phyloP scores from a whole-genome alignment of 2,888 invertebrate species.

The Cataglyphis livida region DNA sequence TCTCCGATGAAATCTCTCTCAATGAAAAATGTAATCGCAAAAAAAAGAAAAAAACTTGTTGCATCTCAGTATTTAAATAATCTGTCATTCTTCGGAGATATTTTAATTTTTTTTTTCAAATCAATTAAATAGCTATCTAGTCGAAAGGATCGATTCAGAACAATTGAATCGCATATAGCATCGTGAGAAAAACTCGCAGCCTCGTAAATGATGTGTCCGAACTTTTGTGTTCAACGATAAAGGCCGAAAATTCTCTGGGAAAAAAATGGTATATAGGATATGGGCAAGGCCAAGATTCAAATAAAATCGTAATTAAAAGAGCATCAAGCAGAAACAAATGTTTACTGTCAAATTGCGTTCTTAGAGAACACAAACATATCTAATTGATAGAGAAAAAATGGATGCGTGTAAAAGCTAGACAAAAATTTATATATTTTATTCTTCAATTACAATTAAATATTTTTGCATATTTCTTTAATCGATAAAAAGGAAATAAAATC shows the following conservation, averaged over 20 bases:
- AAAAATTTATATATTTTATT: not conserved
- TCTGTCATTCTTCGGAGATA: not conserved
- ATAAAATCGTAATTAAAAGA: conserved; percentile 23
- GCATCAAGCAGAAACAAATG: not conserved
- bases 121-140: not conserved
- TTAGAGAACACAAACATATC: not conserved
- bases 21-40: not conserved
- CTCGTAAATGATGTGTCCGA: conserved; percentile 53
- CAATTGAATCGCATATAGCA: conserved; percentile 42
- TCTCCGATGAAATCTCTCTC: not conserved
- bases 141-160: not conserved
- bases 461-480: not conserved
- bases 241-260: conserved; percentile 57
- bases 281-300: conserved; percentile 52
- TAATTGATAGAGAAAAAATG: not conserved
- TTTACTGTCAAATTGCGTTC: not conserved
- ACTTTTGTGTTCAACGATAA: conserved; percentile 51
- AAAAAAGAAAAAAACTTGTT: not conserved
- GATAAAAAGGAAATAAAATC: too few relatives aligned
- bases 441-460: not conserved
- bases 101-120: not conserved
- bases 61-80: not conserved
- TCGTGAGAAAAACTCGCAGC: conserved; percentile 34
- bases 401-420: not conserved
- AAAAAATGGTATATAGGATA: conserved; percentile 53